Base-by-base conservation (phyloP, 2,888 invertebrate species). In the Nasonia oneida region DNA sequence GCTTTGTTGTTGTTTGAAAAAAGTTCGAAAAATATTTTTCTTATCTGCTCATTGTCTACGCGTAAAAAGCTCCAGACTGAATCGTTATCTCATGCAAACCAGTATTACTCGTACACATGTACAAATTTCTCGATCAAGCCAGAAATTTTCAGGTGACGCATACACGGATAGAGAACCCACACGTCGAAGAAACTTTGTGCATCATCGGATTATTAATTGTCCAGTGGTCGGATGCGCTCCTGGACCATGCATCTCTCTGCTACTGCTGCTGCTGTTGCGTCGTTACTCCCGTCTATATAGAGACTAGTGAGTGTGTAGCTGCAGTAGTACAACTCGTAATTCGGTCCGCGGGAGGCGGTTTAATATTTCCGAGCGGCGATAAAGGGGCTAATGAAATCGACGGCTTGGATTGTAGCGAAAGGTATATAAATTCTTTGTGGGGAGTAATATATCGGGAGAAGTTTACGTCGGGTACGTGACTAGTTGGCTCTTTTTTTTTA, bases 191-290 rank as follows among this genome's bases (percentile, higher is more conserved):
- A 76, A 53, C 57, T 76, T 76, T 76, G 33, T 39, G 70, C 67
- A 73, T 67, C 64, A 78, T 23, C 39, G 85, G 71, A 78, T 78
- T 64, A 78, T 81, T 81, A 85, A 81, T 85, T 85, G 77, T 50
- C 78, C 73, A 33, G 23, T 71, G 39, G 47, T 23, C 47, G 79
- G 23, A 23, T 47, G 47, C 57, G 84, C 70, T n/a, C 12, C 37
- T 37, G 33, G 50, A 71, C 83, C 78, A 78, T 83, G 78, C 78
- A 78, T 83, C 83, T 81, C 29, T 57, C 81, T 47, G 12, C 47
- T 42, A 12, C 42, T 47, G 6, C 29, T 23, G n/a, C 23, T 42
- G 10, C 39, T 42, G 73, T 14, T 23, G 42, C 23, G 39, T 73
- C 73, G 73, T 67, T 75, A 39, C 75, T 39, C 70, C 29, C 47